Evolutionary conservation across 1,140 invertebrate genomes (phyloP), one percentile per base, ranked within the genome.

Genomic region (Pseudomyrmex gracilis): DNA sequence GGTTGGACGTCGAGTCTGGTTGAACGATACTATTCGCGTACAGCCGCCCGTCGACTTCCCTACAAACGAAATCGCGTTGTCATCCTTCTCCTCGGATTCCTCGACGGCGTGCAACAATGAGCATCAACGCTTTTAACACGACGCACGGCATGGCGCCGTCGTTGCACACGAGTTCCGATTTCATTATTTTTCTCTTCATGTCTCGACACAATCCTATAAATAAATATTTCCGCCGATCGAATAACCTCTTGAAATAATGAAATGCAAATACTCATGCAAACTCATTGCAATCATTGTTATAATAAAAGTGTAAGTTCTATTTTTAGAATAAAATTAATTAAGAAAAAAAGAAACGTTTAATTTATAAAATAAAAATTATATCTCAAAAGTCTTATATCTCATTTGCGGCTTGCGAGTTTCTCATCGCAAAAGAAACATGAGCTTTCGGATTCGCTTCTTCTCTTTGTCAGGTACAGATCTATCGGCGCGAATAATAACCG

Each of bases 61-160:
- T n/a, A 80, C 76, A 49, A 80, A 78, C 64, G 64, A 78, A 78
- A 80, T 22, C 53, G 66, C 76, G 66, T 10, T 71, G 76, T 80
- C 76, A 80, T 80, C 43, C 20, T 78, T 43, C 22, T 58, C 64
- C 43, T 70, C 53, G 45, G 76, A 80, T 80, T 80, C 66, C 66
- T 71, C 66, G 76, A 70, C 66, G 76, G 17, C 22, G 76, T 80
- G 45, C 43, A 80, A 80, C 76, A 71, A 80, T 80, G 43, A 80
- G 12, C 66, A 17, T 47, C 51, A 53, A 49, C 63, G 74, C 43
- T 34, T 34, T 34, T 34, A 22, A 68, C 20, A 51, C 51, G 15
- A 67, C 58, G 45, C 45, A 10, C 24, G 43, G 57, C 43, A 17
- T 4, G 43, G 17, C 17, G 15, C 13, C 15, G 15, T 9, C 15